Evolutionary conservation across 2,113 vertebrate species (phyloP), one percentile per base, ranked within the genome.

Genomic region (Zosterops pallidus): DNA sequence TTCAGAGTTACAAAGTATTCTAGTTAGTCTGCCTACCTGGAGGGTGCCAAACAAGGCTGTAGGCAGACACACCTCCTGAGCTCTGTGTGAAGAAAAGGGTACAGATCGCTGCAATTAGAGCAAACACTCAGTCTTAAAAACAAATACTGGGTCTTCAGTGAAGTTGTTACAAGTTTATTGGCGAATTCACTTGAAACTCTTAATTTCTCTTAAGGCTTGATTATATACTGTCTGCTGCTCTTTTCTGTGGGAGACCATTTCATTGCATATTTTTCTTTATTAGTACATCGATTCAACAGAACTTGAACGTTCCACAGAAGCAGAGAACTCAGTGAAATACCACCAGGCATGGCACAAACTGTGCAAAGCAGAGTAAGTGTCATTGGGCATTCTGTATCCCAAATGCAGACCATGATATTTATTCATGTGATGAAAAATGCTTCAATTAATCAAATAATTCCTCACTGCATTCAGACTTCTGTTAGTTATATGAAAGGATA

Each of bases 331-430:
- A 3, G 97, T 98, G 89, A 98, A 95, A 44, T 98, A 98, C 82
- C 98, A 98, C 13, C 97, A 98, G 93, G 98, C 98, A 18, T 98
- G 98, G 98, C 98, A 98, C 89, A 98, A 98, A 88, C 95, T 98
- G 5, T 98, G 98, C 95, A 98, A 97, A 96, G 98, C 98, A 46
- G 97, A 98, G 98, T 98, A 96, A 98, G 98, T 98, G n/a, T 13
- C 20, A 8, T 26, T 6, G 13, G 20, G 13, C 75, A 25, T 89
- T 94, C 42, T 69, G 25, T 44, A 46, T 63, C 10, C n/a, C 9
- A 70, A 52, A 37, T 53, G 24, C 31, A 78, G 46, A 52, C 31
- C 1, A 0, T 49, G 53, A 1, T 83, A 57, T 15, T 76, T 72
- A 41, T 71, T 71, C 8, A 42, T 28, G n/a, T 49, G 28, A n/a